Conservation (phyloP, 2,888 invertebrate genomes). For the Elegia similella region DNA sequence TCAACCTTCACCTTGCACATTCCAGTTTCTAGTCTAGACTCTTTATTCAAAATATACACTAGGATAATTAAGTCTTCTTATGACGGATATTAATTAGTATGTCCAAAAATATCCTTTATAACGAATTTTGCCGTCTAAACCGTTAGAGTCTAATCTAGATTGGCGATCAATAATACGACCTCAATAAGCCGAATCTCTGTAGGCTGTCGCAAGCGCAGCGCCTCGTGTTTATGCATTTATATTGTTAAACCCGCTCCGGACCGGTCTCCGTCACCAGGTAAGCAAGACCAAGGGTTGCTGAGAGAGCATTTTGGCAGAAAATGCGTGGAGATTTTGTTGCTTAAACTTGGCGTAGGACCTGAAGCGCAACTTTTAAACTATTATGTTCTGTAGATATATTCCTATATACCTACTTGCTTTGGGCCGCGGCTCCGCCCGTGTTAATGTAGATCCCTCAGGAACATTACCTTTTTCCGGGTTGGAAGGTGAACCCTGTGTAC, state of each 20-base stretch:
- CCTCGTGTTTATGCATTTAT: constrained; percentile 10
- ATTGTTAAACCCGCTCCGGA: constrained; percentile 25
- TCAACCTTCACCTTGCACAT: too few species aligned
- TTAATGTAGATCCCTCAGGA: too few species aligned
- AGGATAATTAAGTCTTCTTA: not conserved
- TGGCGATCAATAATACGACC: not conserved
- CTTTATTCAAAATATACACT: not conserved
- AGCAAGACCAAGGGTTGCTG: constrained; percentile 11
- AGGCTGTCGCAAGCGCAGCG: constrained; percentile 25
- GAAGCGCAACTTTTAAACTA: too few species aligned
- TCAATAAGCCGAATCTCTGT: constrained; percentile 4
- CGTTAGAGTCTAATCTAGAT: not conserved
- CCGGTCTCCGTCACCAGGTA: constrained; percentile 29
- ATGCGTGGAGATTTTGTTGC: not conserved
- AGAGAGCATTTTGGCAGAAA: not conserved
- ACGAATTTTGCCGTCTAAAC: not conserved
- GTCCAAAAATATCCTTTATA: not conserved
- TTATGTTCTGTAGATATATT: too few species aligned
- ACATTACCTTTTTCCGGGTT: too few species aligned
- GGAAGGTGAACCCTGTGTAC: too few species aligned
- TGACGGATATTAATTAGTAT: not conserved
- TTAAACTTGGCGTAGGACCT: not conserved
- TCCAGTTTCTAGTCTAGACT: too few species aligned
- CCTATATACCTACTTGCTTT: too few species aligned
- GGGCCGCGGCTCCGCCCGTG: too few species aligned